phyloP scores from a whole-genome alignment of 2,888 invertebrate genomes.

The Chrysolina oricalcia region DNA sequence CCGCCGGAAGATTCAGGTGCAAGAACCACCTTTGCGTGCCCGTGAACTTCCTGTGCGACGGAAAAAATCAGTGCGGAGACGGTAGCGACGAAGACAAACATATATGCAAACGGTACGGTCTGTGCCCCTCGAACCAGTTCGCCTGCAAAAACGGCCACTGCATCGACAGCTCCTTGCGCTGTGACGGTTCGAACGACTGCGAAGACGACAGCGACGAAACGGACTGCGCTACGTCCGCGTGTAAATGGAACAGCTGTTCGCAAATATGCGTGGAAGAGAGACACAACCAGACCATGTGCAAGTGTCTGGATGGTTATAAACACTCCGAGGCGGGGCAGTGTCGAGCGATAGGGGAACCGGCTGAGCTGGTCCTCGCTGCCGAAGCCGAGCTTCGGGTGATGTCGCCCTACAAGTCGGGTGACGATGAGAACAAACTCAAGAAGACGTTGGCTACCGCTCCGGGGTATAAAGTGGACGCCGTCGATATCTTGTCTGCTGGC shows the following conservation, averaged over 20 bases:
- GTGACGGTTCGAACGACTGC: slow-evolving; percentile 76
- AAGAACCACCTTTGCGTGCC: slow-evolving; percentile 69
- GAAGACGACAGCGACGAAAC: slow-evolving; percentile 72
- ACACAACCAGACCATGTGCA: slow-evolving; percentile 74
- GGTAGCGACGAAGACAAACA: slow-evolving; percentile 79
- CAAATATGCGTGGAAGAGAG: slow-evolving; percentile 83
- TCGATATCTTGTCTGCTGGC: slow-evolving; percentile 72
- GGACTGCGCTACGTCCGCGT: slow-evolving; percentile 67
- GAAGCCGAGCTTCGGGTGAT: slow-evolving; percentile 76
- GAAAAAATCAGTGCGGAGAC: slow-evolving; percentile 83
- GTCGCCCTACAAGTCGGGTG: slow-evolving; percentile 77
- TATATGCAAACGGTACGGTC: slow-evolving; percentile 60
- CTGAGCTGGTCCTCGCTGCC: slow-evolving; percentile 79
- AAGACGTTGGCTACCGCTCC: slow-evolving; percentile 68
- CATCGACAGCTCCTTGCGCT: slow-evolving; percentile 74
- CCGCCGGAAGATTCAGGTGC: slow-evolving; percentile 70
- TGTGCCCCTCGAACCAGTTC: slow-evolving; percentile 69
- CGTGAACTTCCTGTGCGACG: slow-evolving; percentile 78
- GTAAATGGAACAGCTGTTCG: slow-evolving; percentile 84
- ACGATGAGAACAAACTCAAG: slow-evolving; percentile 66
- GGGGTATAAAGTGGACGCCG: slow-evolving; percentile 74
- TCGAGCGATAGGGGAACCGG: slow-evolving; percentile 74
- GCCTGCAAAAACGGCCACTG: slow-evolving; percentile 74
- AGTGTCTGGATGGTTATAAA: slow-evolving; percentile 78
- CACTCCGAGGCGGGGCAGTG: slow-evolving; percentile 73